Conservation (phyloP, 2,888 invertebrate species). For the Helicoverpa assulta region DNA sequence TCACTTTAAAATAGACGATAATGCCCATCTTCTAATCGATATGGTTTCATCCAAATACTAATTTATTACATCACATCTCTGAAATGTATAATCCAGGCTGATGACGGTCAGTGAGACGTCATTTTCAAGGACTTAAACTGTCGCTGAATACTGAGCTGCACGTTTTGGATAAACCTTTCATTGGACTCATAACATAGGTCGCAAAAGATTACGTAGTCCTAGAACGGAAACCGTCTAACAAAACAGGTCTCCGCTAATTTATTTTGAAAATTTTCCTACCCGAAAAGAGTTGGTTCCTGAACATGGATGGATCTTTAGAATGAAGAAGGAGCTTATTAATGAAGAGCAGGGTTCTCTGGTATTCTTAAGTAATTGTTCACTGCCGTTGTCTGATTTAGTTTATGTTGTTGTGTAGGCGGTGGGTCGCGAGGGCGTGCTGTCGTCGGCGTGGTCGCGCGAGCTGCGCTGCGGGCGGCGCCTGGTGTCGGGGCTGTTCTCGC, state of each 20-base stretch:
- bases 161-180: slow-evolving; percentile 6
- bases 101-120: slow-evolving; percentile 31
- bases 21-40: neutral
- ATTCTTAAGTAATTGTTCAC: too few relatives aligned
- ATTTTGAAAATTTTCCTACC: too few relatives aligned
- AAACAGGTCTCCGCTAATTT: too few relatives aligned
- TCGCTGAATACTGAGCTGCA: neutral
- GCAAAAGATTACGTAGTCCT: too few relatives aligned
- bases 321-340: too few relatives aligned
- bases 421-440: slow-evolving; percentile 96
- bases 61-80: slow-evolving; percentile 14
- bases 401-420: slow-evolving; percentile 91
- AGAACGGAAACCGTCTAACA: too few relatives aligned
- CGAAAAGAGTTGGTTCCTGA: too few relatives aligned
- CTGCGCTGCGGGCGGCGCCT: slow-evolving; percentile 91
- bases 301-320: too few relatives aligned
- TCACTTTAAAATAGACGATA: neutral
- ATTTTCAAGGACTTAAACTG: slow-evolving; percentile 8
- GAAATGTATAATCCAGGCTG: slow-evolving; percentile 32
- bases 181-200: neutral
- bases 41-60: slow-evolving; percentile 9
- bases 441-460: slow-evolving; percentile 85
- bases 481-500: slow-evolving; percentile 96
- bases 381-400: neutral
- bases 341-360: too few relatives aligned